phyloP scores from a whole-genome alignment of 2,888 invertebrate genomes.

The Nezara viridula region DNA sequence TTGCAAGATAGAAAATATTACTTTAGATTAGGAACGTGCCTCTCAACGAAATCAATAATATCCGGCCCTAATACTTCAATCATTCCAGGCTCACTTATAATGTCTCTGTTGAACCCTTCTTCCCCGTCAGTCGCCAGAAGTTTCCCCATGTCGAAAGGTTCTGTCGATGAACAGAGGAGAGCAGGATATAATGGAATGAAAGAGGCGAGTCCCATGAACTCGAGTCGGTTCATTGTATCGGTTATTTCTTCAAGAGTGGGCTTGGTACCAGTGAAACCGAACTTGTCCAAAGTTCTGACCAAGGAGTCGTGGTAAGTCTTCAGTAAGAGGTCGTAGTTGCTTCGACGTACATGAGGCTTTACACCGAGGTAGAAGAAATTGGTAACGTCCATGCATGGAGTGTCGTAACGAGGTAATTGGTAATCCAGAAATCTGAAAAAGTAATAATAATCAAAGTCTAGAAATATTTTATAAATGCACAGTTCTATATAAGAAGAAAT shows the following conservation, averaged over 20 bases:
- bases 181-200: background rate
- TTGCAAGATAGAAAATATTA: too few relatives aligned
- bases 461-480: too few relatives aligned
- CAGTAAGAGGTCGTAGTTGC: background rate
- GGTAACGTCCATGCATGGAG: background rate
- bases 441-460: too few relatives aligned
- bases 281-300: background rate
- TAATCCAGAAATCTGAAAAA: background rate
- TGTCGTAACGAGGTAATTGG: background rate
- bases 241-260: background rate
- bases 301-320: slow-evolving; percentile 22
- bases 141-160: background rate
- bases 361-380: background rate
- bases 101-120: background rate
- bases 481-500: too few relatives aligned
- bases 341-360: background rate
- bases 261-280: background rate
- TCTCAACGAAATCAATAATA: background rate
- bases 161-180: background rate
- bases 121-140: background rate
- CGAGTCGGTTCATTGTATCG: background rate
- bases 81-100: background rate
- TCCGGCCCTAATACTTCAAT: background rate
- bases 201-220: background rate
- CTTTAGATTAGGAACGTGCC: too few relatives aligned